These are phyloP conservation scores for Pogoniulus pusillus DNA, from an alignment of 2,797 vertebrate genomes.

Conservation along the genomic window DNA sequence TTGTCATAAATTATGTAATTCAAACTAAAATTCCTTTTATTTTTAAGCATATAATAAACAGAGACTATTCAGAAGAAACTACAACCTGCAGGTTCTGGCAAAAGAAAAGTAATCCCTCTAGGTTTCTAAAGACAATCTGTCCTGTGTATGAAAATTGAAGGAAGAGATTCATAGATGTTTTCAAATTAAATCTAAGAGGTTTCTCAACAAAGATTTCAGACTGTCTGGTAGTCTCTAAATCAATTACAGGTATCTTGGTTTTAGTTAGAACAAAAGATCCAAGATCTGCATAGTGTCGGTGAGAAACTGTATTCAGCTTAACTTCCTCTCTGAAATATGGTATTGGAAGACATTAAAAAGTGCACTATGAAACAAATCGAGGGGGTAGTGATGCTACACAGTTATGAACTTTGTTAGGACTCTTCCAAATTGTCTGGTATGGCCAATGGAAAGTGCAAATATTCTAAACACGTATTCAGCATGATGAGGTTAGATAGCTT, in stretches of 20 bases:
- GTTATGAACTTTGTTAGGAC: neutral
- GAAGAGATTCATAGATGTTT: neutral
- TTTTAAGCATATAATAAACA: neutral
- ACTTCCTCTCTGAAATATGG: neutral
- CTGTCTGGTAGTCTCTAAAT: neutral
- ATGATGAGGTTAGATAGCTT: neutral
- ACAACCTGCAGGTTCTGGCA: neutral
- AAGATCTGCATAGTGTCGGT: neutral
- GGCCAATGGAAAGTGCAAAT: neutral
- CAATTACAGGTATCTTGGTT: neutral
- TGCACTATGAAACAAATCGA: neutral
- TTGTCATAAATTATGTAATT: neutral
- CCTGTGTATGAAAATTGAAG: neutral
- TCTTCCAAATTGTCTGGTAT: neutral
- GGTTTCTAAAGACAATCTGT: neutral
- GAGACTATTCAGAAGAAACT: neutral
- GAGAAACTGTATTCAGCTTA: neutral
- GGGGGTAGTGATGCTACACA: neutral
- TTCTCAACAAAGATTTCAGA: neutral
- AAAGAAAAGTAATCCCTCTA: neutral
- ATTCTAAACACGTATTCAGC: neutral
- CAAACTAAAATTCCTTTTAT: neutral
- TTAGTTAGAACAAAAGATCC: neutral
- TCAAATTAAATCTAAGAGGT: neutral
- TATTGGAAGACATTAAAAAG: neutral